Evolutionary conservation across 2,797 vertebrate species (phyloP).

Genomic region (Xenopus petersii): DNA sequence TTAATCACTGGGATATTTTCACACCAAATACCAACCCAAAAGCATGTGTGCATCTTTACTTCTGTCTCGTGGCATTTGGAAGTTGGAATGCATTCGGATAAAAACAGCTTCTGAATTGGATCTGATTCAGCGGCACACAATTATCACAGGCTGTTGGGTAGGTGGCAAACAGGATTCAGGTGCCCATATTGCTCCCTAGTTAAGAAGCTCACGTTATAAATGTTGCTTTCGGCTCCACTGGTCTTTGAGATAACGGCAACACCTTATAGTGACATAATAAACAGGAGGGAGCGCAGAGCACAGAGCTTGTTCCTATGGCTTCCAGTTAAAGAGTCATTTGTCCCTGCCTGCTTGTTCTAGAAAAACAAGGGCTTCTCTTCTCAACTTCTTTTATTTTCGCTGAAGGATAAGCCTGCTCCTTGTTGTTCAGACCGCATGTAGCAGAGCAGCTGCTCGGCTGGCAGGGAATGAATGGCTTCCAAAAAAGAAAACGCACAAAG

Average conservation of each 20-base stretch:
- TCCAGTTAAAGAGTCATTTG: too few species aligned
- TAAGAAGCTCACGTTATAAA: slow-evolving; percentile 12
- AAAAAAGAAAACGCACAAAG: neutral
- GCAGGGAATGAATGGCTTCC: neutral
- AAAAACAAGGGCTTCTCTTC: too few species aligned
- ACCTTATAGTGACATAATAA: slow-evolving; percentile 25
- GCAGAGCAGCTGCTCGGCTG: neutral
- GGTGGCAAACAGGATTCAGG: slow-evolving; percentile 27
- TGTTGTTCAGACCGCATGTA: too few species aligned
- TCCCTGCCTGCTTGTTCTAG: too few species aligned
- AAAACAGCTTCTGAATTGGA: slow-evolving; percentile 13
- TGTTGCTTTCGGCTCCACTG: slow-evolving; percentile 29
- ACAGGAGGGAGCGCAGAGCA: too few species aligned
- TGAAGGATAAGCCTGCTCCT: too few species aligned
- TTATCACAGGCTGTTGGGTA: slow-evolving; percentile 27
- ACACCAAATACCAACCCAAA: slow-evolving; percentile 10
- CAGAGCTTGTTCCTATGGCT: neutral
- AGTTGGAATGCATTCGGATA: neutral
- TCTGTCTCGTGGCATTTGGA: neutral
- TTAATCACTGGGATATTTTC: too few species aligned
- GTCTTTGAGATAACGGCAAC: slow-evolving; percentile 29
- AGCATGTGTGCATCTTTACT: neutral
- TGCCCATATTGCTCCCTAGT: slow-evolving; percentile 22
- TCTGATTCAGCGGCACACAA: slow-evolving; percentile 19
- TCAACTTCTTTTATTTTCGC: too few species aligned